These are phyloP conservation scores for Gandaritis pyraliata DNA, from an alignment of 2,888 invertebrate genomes.

Conservation along the genomic window DNA sequence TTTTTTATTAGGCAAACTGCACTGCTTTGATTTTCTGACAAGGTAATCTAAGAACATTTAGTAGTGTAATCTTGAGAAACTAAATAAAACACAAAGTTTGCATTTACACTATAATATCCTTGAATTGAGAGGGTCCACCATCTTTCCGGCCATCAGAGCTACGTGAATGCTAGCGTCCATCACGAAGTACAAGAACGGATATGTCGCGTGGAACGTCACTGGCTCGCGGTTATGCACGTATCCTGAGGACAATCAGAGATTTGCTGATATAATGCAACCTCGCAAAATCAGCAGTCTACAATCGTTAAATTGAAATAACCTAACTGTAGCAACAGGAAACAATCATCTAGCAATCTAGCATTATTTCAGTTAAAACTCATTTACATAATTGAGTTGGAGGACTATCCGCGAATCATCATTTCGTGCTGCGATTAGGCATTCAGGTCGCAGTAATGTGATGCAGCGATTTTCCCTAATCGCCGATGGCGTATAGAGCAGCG, in stretches of 20 bases:
- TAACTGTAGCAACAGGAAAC: conserved; percentile 72
- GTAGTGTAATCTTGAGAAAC: background rate
- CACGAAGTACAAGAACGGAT: conserved; percentile 94
- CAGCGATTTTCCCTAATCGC: conserved; percentile 68
- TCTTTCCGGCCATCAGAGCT: conserved; percentile 91
- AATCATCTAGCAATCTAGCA: conserved; percentile 64
- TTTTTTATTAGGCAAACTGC: too few species aligned
- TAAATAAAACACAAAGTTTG: conserved; percentile 5
- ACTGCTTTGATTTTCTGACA: too few species aligned
- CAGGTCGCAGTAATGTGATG: conserved; percentile 68
- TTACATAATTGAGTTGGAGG: conserved; percentile 71
- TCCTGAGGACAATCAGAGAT: conserved; percentile 56
- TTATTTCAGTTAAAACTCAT: conserved; percentile 67
- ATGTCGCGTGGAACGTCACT: conserved; percentile 90
- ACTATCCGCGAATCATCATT: conserved; percentile 72
- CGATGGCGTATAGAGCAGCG: conserved; percentile 49
- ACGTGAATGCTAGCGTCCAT: conserved; percentile 92
- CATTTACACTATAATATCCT: conserved; percentile 87
- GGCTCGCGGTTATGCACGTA: conserved; percentile 82
- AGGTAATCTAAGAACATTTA: too few species aligned
- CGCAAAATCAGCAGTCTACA: conserved; percentile 50
- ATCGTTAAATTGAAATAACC: conserved; percentile 62
- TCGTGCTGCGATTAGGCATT: conserved; percentile 77
- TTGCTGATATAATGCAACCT: conserved; percentile 13
- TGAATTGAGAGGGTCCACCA: conserved; percentile 92